A percentile compares a stretch with the other conserved stretches of the same genome.
Evolutionary conservation across 2,113 vertebrate genomes (phyloP).

Genomic region (Percopsis transmontana): DNA sequence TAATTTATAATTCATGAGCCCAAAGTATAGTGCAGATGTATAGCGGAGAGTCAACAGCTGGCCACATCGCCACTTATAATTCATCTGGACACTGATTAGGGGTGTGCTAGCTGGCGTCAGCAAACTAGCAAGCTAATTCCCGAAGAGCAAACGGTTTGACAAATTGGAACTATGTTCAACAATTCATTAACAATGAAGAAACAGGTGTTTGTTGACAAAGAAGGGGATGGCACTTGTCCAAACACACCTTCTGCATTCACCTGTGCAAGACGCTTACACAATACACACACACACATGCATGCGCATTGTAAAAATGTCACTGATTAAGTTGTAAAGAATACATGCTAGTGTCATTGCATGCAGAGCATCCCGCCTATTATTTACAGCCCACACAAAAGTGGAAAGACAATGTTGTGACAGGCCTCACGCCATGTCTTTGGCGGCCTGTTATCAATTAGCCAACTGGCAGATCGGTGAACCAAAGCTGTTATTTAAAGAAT

Average conservation of each 20-base stretch:
- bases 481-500: constrained; percentile 44
- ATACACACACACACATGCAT: constrained; percentile 12
- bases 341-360: constrained; percentile 4
- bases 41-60: constrained; percentile 52
- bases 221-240: constrained; percentile 34
- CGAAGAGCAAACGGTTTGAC: constrained; percentile 53
- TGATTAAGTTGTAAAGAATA: not conserved
- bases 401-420: constrained; percentile 44
- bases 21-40: constrained; percentile 10
- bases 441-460: constrained; percentile 49
- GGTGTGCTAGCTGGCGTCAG: constrained; percentile 48
- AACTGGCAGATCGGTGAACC: constrained; percentile 53
- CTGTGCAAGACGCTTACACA: not conserved
- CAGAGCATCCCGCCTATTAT: constrained; percentile 6
- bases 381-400: constrained; percentile 32
- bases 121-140: constrained; percentile 50
- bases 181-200: constrained; percentile 68
- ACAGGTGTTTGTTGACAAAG: constrained; percentile 69
- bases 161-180: constrained; percentile 69
- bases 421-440: constrained; percentile 52
- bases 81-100: constrained; percentile 67
- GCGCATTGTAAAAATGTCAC: not conserved
- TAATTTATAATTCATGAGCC: constrained; percentile 23
- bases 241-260: not conserved
- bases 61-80: constrained; percentile 48